A percentile compares a stretch with the other conserved stretches of the same genome.
phyloP scores from a whole-genome alignment of 2,113 vertebrate genomes.

The Notechis scutatus region DNA sequence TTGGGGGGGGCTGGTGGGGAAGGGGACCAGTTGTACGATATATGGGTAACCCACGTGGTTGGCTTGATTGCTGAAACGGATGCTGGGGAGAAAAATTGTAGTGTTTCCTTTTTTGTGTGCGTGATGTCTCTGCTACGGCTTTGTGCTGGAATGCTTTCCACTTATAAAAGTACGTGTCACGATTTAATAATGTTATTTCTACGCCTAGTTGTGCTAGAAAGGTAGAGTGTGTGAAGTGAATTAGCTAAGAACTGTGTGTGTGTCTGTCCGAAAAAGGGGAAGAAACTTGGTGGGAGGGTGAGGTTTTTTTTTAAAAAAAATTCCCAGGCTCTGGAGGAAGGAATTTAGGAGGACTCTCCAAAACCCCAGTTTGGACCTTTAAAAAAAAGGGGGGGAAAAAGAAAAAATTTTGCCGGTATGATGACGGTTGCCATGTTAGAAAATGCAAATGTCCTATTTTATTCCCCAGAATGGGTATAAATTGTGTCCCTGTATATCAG shows the following conservation, averaged over 20 bases:
- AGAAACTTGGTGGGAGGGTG: too few relatives aligned
- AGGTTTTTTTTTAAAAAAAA: neutral
- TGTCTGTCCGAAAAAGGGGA: neutral
- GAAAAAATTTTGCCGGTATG: neutral
- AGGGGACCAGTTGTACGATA: constrained; percentile 41
- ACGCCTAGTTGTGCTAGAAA: constrained; percentile 62
- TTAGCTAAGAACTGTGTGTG: constrained; percentile 61
- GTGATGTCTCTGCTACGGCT: constrained; percentile 60
- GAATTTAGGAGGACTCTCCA: constrained; percentile 22
- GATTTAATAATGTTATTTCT: constrained; percentile 53
- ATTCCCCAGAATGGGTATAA: neutral
- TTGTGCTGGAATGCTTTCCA: constrained; percentile 48
- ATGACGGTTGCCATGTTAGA: neutral
- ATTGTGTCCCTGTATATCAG: neutral
- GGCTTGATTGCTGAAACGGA: constrained; percentile 30
- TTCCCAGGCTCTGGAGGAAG: constrained; percentile 47
- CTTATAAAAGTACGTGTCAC: constrained; percentile 52
- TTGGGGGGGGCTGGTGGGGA: neutral
- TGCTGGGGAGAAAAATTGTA: constrained; percentile 32
- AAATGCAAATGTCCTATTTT: neutral
- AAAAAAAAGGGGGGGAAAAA: neutral
- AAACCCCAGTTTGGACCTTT: neutral
- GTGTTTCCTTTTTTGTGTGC: constrained; percentile 34
- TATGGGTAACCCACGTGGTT: constrained; percentile 48
- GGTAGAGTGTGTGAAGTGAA: constrained; percentile 58